Evolutionary conservation across 2,888 invertebrate genomes (phyloP), one percentile per base, ranked within the genome.

Genomic region (Stegana nigrithorax): DNA sequence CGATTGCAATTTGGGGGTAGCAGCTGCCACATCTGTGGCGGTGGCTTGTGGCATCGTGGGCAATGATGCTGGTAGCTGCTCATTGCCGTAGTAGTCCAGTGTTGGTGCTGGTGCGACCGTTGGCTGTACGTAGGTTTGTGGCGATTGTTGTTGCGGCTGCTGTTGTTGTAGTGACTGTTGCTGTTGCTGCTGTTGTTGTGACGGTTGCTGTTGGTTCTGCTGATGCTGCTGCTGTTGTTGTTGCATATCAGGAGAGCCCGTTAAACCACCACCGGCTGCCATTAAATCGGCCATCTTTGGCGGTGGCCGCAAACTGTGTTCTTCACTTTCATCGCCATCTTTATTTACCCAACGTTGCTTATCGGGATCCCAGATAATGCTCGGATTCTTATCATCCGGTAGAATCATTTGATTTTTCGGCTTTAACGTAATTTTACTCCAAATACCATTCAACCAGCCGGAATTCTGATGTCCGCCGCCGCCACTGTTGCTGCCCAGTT

Each of bases 331-430:
- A 0, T 76, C 76, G 26, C 55, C 60, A 82, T 94, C 94, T 45
- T 90, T 89, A 87, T 97, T 94, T 56, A 91, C 89, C 97, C 97
- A 97, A 72, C 90, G 90, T 83, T 96, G 93, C 78, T 89, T 90
- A n/a, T 91, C 91, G 62, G 91, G 88, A 87, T 97, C 96, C 96
- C 96, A 97, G 59, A 97, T 93, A 88, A 97, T 97, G 68, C 93
- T 88, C 67, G 95, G 96, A 87, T 97, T 93, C 85, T 92, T 96
- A 87, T 97, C 97, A 87, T 97, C 96, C 1, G 97, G 97, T 73
- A 97, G 88, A 81, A 93, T 96, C 95, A 96, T 96, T 88, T 96
- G 96, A 88, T 96, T 96, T 86, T 94, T 95, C 47, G 93, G 91
- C 73, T 93, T 92, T 59, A 93, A 88, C 19, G 93, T 89, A 64